Percentiles rank a stretch among this genome's conserved stretches.
These are phyloP conservation scores for Menura novaehollandiae DNA, from an alignment of 2,113 vertebrate genomes.

Conservation along the genomic window DNA sequence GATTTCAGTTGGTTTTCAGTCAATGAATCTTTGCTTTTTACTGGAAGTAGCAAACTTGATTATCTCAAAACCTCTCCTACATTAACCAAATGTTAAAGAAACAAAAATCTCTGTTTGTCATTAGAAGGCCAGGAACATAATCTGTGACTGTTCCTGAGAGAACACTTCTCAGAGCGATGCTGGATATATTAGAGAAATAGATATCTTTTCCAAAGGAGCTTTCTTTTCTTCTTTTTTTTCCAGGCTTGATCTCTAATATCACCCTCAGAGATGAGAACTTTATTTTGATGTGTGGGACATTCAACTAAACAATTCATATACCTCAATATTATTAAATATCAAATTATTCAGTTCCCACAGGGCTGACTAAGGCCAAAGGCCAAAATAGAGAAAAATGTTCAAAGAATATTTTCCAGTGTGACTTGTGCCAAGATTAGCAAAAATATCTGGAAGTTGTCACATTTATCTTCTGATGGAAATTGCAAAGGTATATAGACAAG, in stretches of 20 bases:
- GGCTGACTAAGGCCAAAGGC: background rate
- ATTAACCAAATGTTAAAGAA: background rate
- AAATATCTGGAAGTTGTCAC: conserved; percentile 51
- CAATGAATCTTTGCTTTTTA: background rate
- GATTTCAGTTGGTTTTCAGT: background rate
- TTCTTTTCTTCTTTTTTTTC: background rate
- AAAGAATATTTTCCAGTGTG: conserved; percentile 39
- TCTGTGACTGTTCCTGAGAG: background rate
- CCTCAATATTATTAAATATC: conserved; percentile 32
- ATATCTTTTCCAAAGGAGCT: background rate
- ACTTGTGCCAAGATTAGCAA: conserved; percentile 46
- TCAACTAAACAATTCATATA: conserved; percentile 26
- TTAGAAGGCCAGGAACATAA: background rate
- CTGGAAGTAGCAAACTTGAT: background rate
- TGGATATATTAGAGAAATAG: background rate
- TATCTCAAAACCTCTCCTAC: background rate
- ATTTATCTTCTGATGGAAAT: conserved; percentile 49
- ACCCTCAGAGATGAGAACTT: background rate
- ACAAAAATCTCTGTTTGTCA: background rate
- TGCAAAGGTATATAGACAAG: conserved; percentile 46
- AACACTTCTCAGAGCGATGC: background rate
- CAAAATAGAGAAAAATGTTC: conserved; percentile 14
- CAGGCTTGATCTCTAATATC: background rate
- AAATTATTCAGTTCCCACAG: conserved; percentile 30
- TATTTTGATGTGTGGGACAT: conserved; percentile 15